A percentile compares a stretch with the other conserved stretches of the same genome.
phyloP scores from a whole-genome alignment of 1,140 invertebrate genomes.

The Melipona quadrifasciata region DNA sequence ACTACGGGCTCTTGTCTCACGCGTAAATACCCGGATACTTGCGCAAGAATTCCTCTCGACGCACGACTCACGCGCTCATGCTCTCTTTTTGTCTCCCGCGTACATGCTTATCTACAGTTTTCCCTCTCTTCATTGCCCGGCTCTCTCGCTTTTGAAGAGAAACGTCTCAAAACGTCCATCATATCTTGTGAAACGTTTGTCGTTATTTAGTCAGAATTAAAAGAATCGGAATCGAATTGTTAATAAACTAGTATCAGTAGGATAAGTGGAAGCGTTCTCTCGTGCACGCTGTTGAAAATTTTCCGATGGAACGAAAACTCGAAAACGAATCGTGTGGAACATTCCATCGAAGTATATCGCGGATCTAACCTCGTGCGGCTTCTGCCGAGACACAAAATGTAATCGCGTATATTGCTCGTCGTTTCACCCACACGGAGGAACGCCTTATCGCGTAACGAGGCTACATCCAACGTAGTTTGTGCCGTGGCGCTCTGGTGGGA shows the following conservation, averaged over 20 bases:
- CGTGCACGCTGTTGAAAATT: background rate
- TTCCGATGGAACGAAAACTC: background rate
- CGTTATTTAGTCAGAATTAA: background rate
- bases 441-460: conserved; percentile 55
- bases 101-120: conserved; percentile 22
- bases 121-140: background rate
- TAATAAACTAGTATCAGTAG: background rate
- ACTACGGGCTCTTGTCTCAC: conserved; percentile 50
- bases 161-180: background rate
- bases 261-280: too few species aligned
- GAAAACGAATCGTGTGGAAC: conserved; percentile 21
- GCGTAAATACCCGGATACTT: conserved; percentile 54
- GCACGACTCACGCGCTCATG: conserved; percentile 31
- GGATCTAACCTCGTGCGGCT: conserved; percentile 34
- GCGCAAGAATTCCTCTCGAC: conserved; percentile 57
- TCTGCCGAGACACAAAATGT: conserved; percentile 45
- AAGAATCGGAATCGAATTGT: too few species aligned
- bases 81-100: conserved; percentile 41
- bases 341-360: conserved; percentile 32
- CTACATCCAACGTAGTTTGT: conserved; percentile 50
- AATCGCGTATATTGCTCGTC: conserved; percentile 49
- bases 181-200: background rate
- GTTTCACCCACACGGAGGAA: conserved; percentile 49
- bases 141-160: background rate
- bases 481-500: conserved; percentile 35